These are phyloP conservation scores for Empis livida DNA, from an alignment of 2,888 invertebrate species.

Conservation along the genomic window DNA sequence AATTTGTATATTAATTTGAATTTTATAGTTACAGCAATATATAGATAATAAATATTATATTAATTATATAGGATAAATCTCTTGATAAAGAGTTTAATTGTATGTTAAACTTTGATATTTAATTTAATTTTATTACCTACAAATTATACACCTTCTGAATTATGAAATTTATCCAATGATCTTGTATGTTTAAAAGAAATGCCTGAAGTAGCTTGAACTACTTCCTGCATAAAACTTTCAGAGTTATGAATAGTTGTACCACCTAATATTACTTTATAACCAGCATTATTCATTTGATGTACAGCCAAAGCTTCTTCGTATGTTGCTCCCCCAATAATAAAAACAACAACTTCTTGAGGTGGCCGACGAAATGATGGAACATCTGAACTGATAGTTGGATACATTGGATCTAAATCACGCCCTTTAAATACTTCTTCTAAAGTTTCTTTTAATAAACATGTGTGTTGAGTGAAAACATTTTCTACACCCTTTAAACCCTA, in stretches of 20 bases:
- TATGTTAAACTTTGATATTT: too few species aligned
- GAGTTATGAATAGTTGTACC: conserved; percentile 90
- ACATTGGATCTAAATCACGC: conserved; percentile 70
- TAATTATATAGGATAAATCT: too few species aligned
- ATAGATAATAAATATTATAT: too few species aligned
- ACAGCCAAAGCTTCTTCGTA: conserved; percentile 89
- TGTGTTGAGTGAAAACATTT: conserved; percentile 98
- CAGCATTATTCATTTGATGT: conserved; percentile 61
- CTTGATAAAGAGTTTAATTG: too few species aligned
- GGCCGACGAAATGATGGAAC: conserved; percentile 42
- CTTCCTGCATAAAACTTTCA: conserved; percentile 63
- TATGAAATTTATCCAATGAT: conserved; percentile 19
- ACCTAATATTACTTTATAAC: conserved; percentile 69
- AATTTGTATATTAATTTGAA: too few species aligned
- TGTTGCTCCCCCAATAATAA: conserved; percentile 90
- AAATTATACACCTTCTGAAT: conserved; percentile 9
- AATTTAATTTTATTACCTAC: too few species aligned
- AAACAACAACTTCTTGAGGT: conserved; percentile 89
- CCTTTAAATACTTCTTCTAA: conserved; percentile 85
- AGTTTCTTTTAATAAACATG: conserved; percentile 78
- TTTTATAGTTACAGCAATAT: too few species aligned
- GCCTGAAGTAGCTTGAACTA: conserved; percentile 52
- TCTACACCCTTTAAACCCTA: conserved; percentile 88
- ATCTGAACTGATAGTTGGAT: conserved; percentile 68
- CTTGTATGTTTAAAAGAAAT: conserved; percentile 50